Evolutionary conservation across 2,888 invertebrate genomes (phyloP).

Genomic region (Alentia gelatinosa): DNA sequence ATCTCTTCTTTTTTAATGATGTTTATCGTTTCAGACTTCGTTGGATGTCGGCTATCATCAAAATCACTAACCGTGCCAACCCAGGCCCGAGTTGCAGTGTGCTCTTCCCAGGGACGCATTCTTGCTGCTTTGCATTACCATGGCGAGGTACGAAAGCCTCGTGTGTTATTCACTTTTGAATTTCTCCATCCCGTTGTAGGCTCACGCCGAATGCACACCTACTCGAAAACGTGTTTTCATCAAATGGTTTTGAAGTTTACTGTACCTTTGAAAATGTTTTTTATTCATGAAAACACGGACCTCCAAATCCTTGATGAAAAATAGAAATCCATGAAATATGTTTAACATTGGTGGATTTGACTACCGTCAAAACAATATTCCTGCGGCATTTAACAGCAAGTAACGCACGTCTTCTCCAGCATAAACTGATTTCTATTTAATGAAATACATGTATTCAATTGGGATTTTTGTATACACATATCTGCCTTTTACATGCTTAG

Average conservation of each 20-base stretch:
- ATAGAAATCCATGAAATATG: neutral
- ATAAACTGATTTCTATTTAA: too few relatives aligned
- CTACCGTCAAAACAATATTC: too few relatives aligned
- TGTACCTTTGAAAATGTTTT: neutral
- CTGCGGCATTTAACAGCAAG: too few relatives aligned
- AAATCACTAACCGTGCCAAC: constrained; percentile 62
- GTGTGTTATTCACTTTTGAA: neutral
- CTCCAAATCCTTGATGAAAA: neutral
- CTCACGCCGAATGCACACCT: neutral
- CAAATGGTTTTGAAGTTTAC: neutral
- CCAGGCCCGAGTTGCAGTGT: constrained; percentile 65
- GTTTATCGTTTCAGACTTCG: constrained; percentile 60
- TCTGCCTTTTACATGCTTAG: too few relatives aligned
- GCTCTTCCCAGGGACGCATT: constrained; percentile 68
- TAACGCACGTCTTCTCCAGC: too few relatives aligned
- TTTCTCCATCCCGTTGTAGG: neutral
- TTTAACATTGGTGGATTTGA: too few relatives aligned
- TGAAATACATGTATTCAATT: too few relatives aligned
- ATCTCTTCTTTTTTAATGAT: neutral
- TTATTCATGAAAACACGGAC: neutral
- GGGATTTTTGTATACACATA: too few relatives aligned
- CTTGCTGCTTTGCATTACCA: constrained; percentile 65
- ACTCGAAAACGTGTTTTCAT: neutral
- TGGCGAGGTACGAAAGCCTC: neutral
- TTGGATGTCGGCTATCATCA: constrained; percentile 67